A percentile compares a stretch with the other conserved stretches of the same genome.
Evolutionary conservation across 2,113 vertebrate species (phyloP).

Genomic region (Fregetta grallaria): DNA sequence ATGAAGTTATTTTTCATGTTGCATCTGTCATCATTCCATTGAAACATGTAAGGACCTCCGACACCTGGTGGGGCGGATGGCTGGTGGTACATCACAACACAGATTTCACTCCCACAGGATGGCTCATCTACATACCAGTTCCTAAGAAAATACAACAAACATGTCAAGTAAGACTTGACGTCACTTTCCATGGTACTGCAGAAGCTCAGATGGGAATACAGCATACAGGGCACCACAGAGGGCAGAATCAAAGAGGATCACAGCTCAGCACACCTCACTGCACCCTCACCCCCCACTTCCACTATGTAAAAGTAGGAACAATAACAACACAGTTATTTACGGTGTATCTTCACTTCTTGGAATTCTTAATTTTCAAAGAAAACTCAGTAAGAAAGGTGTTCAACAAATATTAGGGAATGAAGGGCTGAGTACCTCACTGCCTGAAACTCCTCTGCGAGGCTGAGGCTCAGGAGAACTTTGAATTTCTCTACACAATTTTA

Average conservation of each 20-base stretch:
- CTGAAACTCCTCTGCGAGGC: neutral
- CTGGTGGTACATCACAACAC: conserved; percentile 90
- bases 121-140: conserved; percentile 94
- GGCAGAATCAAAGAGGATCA: neutral
- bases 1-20: conserved; percentile 94
- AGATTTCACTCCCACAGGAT: conserved; percentile 89
- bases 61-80: conserved; percentile 76
- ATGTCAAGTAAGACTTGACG: neutral
- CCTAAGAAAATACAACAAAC: conserved; percentile 64
- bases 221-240: neutral
- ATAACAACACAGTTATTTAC: accelerated
- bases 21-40: conserved; percentile 92
- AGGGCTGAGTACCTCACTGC: neutral
- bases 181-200: neutral
- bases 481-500: neutral
- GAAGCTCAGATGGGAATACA: neutral
- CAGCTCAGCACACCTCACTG: neutral
- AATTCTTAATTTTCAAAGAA: neutral
- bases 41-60: conserved; percentile 84
- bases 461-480: neutral
- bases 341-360: neutral
- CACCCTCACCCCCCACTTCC: neutral
- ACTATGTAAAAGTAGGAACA: accelerated
- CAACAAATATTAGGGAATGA: neutral
- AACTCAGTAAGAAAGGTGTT: accelerated